Percentiles rank a stretch among this genome's conserved stretches.
phyloP scores from a whole-genome alignment of 2,888 invertebrate species.

The Miltochrista miniata region DNA sequence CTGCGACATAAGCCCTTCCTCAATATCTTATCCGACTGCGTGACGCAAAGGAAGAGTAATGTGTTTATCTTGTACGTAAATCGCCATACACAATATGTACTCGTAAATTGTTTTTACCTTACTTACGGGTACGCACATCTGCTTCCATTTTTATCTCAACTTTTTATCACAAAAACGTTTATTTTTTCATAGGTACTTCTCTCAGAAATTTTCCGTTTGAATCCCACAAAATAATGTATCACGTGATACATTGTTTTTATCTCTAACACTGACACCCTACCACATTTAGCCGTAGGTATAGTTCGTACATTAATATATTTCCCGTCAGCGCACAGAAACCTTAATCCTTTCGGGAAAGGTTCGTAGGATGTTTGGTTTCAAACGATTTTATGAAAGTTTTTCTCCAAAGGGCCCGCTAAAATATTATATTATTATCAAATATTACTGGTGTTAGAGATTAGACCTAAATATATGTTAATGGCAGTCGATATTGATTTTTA shows the following conservation, averaged over 20 bases:
- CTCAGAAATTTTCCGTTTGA: neutral
- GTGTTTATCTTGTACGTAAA: no score
- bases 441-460: slow-evolving; percentile 16
- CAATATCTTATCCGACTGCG: no score
- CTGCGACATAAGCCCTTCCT: no score
- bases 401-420: slow-evolving; percentile 11
- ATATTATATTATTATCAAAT: slow-evolving; percentile 18
- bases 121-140: no score
- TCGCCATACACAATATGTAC: no score
- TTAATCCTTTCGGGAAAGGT: slow-evolving; percentile 30
- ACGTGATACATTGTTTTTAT: neutral
- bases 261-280: slow-evolving; percentile 11
- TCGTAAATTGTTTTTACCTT: no score
- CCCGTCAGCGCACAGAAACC: slow-evolving; percentile 18
- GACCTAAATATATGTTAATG: slow-evolving; percentile 7
- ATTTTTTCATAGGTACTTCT: no score
- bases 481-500: slow-evolving; percentile 10
- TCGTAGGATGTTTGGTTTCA: slow-evolving; percentile 31
- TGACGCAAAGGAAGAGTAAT: no score
- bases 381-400: slow-evolving; percentile 14
- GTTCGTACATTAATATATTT: slow-evolving; percentile 29
- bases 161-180: no score
- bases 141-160: no score
- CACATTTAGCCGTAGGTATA: slow-evolving; percentile 4
- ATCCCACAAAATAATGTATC: neutral